Evolutionary conservation across 2,797 vertebrate genomes (phyloP).

Genomic region (Danio jaintianensis): DNA sequence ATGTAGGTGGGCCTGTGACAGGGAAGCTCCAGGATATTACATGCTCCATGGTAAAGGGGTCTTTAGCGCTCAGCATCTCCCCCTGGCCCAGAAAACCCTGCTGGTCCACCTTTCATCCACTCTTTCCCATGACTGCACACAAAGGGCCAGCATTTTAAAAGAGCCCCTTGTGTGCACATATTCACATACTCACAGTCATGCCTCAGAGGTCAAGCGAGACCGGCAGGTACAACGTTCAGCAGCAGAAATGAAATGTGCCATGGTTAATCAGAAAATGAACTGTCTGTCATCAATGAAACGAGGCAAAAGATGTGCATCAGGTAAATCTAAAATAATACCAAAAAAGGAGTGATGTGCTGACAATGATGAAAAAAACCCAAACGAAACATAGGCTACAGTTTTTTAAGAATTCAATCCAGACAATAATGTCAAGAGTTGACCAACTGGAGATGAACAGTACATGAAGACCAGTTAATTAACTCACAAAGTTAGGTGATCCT

Average conservation of each 20-base stretch:
- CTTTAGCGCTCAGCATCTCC: slow-evolving; percentile 65
- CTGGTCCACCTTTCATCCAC: slow-evolving; percentile 73
- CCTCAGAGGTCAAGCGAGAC: slow-evolving; percentile 39
- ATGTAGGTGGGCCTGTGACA: slow-evolving; percentile 66
- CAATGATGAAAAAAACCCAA: too few relatives aligned
- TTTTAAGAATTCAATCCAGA: too few relatives aligned
- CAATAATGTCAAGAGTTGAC: too few relatives aligned
- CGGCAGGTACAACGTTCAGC: slow-evolving; percentile 58
- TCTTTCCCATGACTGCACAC: slow-evolving; percentile 77
- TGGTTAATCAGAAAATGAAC: not conserved
- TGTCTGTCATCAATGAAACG: too few relatives aligned
- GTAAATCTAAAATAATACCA: too few relatives aligned
- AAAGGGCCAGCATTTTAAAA: slow-evolving; percentile 70
- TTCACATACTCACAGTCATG: slow-evolving; percentile 52
- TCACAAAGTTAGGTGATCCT: too few relatives aligned
- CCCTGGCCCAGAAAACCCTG: slow-evolving; percentile 63
- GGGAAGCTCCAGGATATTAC: slow-evolving; percentile 77
- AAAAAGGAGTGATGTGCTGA: too few relatives aligned
- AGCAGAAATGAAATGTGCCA: not conserved
- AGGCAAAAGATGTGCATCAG: too few relatives aligned
- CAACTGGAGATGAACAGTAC: too few relatives aligned
- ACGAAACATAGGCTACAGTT: too few relatives aligned
- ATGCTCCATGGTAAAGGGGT: slow-evolving; percentile 71
- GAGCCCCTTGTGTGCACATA: slow-evolving; percentile 62
- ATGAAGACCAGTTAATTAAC: too few relatives aligned